Evolutionary conservation across 2,113 vertebrate genomes (phyloP), one percentile per base, ranked within the genome.

Genomic region (Phycodurus eques): DNA sequence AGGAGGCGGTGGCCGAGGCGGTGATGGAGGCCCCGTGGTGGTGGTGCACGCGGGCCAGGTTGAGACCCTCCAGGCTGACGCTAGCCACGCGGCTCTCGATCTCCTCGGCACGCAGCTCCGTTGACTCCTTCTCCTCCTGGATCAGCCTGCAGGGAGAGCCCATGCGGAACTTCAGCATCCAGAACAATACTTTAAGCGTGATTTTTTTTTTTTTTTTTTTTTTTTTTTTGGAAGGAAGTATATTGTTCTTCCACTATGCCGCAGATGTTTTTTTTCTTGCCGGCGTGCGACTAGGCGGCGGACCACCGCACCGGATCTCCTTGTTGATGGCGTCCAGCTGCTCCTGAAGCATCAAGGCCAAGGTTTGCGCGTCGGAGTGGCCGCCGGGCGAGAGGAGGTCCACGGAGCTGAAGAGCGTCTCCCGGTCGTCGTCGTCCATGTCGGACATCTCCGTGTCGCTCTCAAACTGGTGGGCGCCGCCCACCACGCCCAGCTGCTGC

Each of bases 281-380:
- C 5, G 3, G 49, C 49, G 5, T 39, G 17, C 49, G 17, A 19
- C 1, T 0, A 17, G 49, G 49, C 6, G 49, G 15, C 5, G 5
- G 15, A 13, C 15, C 17, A 4, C 6, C n/a, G 62, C 84, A 99
- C 98, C 98, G 94, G 67, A 99, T 99, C 93, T 99, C 98, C 86
- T 98, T 99, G 92, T 99, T 99, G 86, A 99, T 99, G 33, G 98
- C 98, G 87, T 99, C 98, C 67, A 99, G 82, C 80, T 99, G 98
- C 79, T 99, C 97, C 83, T 99, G 98, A 87, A 99, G 94, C 98
- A 99, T 99, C 96, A 99, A 98, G 77, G 98, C 98, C 74, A 99
- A 90, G 0, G 98, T 99, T 80, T 99, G 98, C 33, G 98, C 97
- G 67, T 99, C 97, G 0, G 98, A 99, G 91, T 99, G 97, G 27